Conservation (phyloP, 1,140 invertebrate genomes). For the Heliconius eleuchia region DNA sequence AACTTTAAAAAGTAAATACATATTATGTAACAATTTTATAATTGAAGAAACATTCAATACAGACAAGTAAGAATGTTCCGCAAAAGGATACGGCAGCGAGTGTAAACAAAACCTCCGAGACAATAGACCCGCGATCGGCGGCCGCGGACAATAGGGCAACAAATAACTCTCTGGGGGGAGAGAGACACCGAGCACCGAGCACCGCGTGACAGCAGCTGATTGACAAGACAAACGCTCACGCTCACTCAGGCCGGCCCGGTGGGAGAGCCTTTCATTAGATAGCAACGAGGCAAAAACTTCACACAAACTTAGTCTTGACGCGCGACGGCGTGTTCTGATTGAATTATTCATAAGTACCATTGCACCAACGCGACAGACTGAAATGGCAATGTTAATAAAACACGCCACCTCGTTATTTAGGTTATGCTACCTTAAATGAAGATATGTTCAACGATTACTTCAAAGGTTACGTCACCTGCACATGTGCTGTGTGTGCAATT, state of each 20-base stretch:
- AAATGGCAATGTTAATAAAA: constrained; percentile 47
- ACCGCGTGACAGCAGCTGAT: constrained; percentile 56
- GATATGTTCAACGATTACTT: constrained; percentile 19
- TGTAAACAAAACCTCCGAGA: constrained; percentile 71
- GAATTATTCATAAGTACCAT: constrained; percentile 67
- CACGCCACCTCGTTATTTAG: constrained; percentile 38
- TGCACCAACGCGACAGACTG: constrained; percentile 42
- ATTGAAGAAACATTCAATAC: not conserved
- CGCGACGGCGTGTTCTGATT: constrained; percentile 50
- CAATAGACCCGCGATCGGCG: constrained; percentile 69
- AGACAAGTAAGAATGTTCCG: constrained; percentile 30
- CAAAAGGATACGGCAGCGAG: constrained; percentile 62
- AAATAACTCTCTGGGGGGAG: constrained; percentile 68
- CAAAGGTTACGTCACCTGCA: not conserved
- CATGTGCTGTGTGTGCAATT: constrained; percentile 15
- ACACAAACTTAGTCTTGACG: constrained; percentile 41
- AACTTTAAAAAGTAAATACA: too few species aligned
- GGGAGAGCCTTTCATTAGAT: constrained; percentile 68
- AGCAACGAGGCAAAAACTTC: constrained; percentile 64
- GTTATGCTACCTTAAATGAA: constrained; percentile 37
- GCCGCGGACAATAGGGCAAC: constrained; percentile 70
- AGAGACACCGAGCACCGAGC: constrained; percentile 51
- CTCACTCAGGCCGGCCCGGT: constrained; percentile 56
- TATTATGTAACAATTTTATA: not conserved
- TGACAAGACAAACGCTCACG: constrained; percentile 72